Evolutionary conservation across 2,113 vertebrate genomes (phyloP), one percentile per base, ranked within the genome.

Genomic region (Halcyon senegalensis): DNA sequence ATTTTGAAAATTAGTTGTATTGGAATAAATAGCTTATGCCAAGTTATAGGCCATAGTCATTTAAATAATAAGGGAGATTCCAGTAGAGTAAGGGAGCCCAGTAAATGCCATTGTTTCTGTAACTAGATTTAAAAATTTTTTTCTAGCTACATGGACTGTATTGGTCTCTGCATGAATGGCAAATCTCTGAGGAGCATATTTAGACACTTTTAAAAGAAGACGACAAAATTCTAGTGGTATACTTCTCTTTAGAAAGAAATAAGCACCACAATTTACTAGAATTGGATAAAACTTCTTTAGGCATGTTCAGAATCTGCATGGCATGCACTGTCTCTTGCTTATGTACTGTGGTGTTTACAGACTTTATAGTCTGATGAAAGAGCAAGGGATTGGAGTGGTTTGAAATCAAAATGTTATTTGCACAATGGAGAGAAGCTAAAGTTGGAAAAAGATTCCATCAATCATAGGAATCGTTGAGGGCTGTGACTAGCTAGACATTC

Each of bases 231-330:
- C 30, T 58, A 66, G 16, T 28, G 25, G 8, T 76, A 9, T 14
- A n/a, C 33, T 59, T 69, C 11, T 13, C 41, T 86, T 97, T 93
- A 55, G 69, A 84, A 58, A 16, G 5, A 67, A 82, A 84, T 91
- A 91, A 35, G 13, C n/a, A 23, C 64, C 55, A 53, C 83, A 51
- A 14, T 95, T 97, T 96, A 13, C 75, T 95, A 58, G 75, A 94
- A 88, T 27, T 73, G 39, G 67, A 27, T 74, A 67, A 90, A 89
- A 55, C 51, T 63, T 94, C 82, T 84, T 95, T 27, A 86, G 89
- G 58, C 70, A 19, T 16, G 48, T 53, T 84, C 35, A 81, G 76
- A 43, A 51, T 77, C 70, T 68, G 15, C 43, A 23, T 35, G 84
- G 44, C 70, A 27, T 31, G 67, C 24, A 11, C 46, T 23, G 13